Percentiles rank a stretch among this genome's conserved stretches.
These are phyloP conservation scores for Manis javanica DNA, from an alignment of 2,797 vertebrate genomes.

Conservation along the genomic window DNA sequence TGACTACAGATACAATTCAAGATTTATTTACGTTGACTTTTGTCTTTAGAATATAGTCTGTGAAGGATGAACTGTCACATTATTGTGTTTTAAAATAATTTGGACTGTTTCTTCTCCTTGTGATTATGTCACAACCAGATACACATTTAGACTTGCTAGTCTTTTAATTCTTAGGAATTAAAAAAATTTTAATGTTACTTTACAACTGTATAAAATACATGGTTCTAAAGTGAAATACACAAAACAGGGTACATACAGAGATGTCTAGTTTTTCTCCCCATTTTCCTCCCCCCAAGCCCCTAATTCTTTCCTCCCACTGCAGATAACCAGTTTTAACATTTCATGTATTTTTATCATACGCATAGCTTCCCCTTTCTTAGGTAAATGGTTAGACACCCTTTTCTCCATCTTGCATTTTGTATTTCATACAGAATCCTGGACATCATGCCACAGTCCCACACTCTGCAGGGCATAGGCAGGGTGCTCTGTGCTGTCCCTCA, in stretches of 20 bases:
- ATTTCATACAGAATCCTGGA: neutral
- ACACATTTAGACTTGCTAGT: neutral
- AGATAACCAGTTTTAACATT: neutral
- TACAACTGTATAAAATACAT: neutral
- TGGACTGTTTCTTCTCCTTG: neutral
- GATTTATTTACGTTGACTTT: neutral
- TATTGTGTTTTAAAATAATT: neutral
- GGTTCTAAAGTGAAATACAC: neutral
- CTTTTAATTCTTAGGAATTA: neutral
- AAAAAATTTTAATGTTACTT: neutral
- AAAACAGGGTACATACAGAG: neutral
- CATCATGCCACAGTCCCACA: neutral
- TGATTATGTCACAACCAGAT: neutral
- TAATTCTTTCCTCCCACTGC: neutral
- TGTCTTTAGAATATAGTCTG: neutral
- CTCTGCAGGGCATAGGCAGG: rapidly evolving
- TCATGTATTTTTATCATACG: neutral
- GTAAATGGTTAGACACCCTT: neutral
- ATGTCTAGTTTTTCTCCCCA: neutral
- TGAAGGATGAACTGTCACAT: neutral
- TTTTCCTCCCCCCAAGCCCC: rapidly evolving
- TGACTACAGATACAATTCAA: neutral
- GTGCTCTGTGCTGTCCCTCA: rapidly evolving
- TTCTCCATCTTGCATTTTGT: neutral
- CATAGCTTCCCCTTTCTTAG: neutral